Evolutionary conservation across 92 coral and sea anemone genomes (phyloP), one percentile per base, ranked within the genome.

Genomic region (Zoanthus sociatus): DNA sequence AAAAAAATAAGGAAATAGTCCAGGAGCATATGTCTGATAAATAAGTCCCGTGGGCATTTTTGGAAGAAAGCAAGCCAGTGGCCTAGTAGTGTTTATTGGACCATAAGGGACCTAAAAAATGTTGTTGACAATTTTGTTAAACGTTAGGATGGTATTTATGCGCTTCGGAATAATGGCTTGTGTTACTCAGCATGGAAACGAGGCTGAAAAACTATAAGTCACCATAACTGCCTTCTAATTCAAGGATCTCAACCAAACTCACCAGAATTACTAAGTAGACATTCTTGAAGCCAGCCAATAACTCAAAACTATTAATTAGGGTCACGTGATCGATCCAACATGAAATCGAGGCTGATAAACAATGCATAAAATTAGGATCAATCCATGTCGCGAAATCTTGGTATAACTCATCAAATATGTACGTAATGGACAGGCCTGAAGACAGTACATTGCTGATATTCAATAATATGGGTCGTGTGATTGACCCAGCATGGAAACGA

Each of bases 51-150:
- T 75, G 79, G 79, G 79, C 79, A 45, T 75, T 75, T 76, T 51
- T 21, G 18, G 81, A 76, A 76, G 81, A 76, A 76, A 76, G 81
- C 51, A 50, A 64, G 66, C 66, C 50, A 76, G 5, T 76, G 81
- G 51, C 50, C 10, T 76, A 50, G 51, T 21, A 50, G 50, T 76
- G 45, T 73, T 73, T 55, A 5, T 73, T 9, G 45, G 78, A 73
- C 45, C 56, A 54, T 55, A 73, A 73, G 45, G 78, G 46, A 10
- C 81, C 51, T 64, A 76, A 64, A 76, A 76, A 76, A 76, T 76
- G 81, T 76, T 76, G 81, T 76, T 64, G 81, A 64, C 81, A 76
- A 76, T 64, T 76, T 76, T 76, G 81, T 76, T 50, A 76, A 50
- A 21, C 33, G 81, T 64, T 76, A 20, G n/a, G 51, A 76, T 64